These are phyloP conservation scores for Tetranychus urticae DNA, from an alignment of 1,140 invertebrate species.

Conservation along the genomic window DNA sequence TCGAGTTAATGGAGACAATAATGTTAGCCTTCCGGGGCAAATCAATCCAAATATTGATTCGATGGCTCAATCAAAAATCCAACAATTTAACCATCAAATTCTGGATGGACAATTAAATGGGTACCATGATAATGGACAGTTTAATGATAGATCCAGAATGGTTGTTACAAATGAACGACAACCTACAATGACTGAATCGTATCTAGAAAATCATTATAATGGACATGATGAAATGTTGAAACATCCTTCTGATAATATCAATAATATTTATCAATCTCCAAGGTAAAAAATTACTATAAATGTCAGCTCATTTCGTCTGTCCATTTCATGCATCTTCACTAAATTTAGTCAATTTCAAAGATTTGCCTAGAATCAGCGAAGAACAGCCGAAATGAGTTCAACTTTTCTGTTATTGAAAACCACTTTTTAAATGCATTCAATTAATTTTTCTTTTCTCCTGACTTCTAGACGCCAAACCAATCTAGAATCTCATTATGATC, in stretches of 20 bases:
- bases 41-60: neutral
- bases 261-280: too few species aligned
- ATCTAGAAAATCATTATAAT: neutral
- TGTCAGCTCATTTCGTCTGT: neutral
- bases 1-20: neutral
- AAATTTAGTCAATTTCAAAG: neutral
- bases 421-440: too few species aligned
- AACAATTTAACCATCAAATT: neutral
- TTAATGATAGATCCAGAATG: too few species aligned
- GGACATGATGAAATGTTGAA: neutral
- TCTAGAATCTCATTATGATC: neutral
- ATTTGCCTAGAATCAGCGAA: too few species aligned
- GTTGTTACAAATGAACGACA: neutral
- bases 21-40: neutral
- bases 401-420: too few species aligned
- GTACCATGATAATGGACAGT: neutral
- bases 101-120: neutral
- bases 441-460: too few species aligned
- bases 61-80: neutral
- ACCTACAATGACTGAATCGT: neutral
- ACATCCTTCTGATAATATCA: too few species aligned
- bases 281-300: neutral
- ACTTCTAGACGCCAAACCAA: neutral
- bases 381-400: too few species aligned
- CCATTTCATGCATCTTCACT: neutral